Conservation (phyloP, 1,140 invertebrate genomes). For the Lepidurus packardi region DNA sequence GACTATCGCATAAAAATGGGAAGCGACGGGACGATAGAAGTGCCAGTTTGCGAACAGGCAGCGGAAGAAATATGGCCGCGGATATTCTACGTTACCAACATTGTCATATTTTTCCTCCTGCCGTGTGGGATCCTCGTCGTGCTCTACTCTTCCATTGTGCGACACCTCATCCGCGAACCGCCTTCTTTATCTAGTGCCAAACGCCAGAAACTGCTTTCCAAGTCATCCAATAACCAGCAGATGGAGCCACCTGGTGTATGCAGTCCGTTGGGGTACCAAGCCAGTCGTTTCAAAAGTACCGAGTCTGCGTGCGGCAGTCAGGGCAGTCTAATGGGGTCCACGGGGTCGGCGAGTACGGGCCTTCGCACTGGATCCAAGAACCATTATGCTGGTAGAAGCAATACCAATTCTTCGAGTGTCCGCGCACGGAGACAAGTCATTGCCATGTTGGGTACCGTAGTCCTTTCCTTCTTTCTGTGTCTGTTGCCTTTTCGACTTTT, state of each 20-base stretch:
- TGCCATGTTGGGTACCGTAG: constrained; percentile 72
- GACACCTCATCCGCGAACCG: constrained; percentile 68
- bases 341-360: background rate
- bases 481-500: constrained; percentile 75
- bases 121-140: constrained; percentile 71
- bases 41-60: constrained; percentile 67
- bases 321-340: background rate
- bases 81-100: constrained; percentile 70
- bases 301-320: background rate
- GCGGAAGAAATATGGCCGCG: constrained; percentile 65
- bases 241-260: background rate
- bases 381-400: constrained; percentile 35
- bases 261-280: background rate
- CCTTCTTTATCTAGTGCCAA: background rate
- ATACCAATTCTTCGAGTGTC: constrained; percentile 38
- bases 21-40: constrained; percentile 61
- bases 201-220: background rate
- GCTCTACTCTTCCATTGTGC: constrained; percentile 74
- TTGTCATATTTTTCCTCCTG: constrained; percentile 73
- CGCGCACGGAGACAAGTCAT: constrained; percentile 46
- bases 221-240: background rate
- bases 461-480: constrained; percentile 78
- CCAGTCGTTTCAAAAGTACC: constrained; percentile 4
- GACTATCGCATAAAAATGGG: constrained; percentile 56
- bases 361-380: background rate